Conservation (phyloP, 2,888 invertebrate species). For the Steinernema hermaphroditum region DNA sequence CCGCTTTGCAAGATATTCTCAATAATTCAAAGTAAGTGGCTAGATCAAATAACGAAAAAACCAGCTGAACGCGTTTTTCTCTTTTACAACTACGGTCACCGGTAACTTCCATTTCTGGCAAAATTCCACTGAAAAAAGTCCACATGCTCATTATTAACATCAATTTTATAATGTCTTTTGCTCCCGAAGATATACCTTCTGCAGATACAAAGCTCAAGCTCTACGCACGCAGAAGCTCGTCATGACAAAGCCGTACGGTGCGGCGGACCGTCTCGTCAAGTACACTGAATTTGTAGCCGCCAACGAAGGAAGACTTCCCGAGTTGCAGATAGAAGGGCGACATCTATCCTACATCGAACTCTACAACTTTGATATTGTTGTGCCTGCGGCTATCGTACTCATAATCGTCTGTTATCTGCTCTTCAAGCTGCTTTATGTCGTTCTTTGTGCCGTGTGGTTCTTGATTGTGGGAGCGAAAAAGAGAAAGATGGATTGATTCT, state of each 20-base stretch:
- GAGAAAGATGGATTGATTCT: not conserved
- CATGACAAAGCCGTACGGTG: not conserved
- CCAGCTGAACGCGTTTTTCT: too few relatives aligned
- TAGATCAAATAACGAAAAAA: not conserved
- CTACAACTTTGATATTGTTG: conserved; percentile 30
- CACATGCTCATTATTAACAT: too few relatives aligned
- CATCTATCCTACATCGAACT: conserved; percentile 16
- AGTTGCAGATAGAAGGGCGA: conserved; percentile 30
- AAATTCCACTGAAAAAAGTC: too few relatives aligned
- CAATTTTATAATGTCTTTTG: too few relatives aligned
- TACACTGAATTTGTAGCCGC: conserved; percentile 29
- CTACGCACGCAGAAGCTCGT: conserved; percentile 10
- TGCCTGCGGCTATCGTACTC: not conserved
- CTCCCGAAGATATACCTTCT: too few relatives aligned
- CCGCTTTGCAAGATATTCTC: not conserved
- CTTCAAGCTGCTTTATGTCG: not conserved
- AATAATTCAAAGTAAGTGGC: not conserved
- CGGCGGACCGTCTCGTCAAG: conserved; percentile 22
- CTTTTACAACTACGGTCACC: too few relatives aligned
- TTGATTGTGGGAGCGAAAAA: not conserved
- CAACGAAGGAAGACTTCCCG: conserved; percentile 30
- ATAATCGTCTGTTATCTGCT: not conserved
- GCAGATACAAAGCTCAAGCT: conserved; percentile 11
- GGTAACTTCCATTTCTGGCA: too few relatives aligned
- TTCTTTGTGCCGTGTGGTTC: not conserved